A percentile compares a stretch with the other conserved stretches of the same genome.
Conservation (phyloP, 1,140 invertebrate genomes). For the Aplysia californica region DNA sequence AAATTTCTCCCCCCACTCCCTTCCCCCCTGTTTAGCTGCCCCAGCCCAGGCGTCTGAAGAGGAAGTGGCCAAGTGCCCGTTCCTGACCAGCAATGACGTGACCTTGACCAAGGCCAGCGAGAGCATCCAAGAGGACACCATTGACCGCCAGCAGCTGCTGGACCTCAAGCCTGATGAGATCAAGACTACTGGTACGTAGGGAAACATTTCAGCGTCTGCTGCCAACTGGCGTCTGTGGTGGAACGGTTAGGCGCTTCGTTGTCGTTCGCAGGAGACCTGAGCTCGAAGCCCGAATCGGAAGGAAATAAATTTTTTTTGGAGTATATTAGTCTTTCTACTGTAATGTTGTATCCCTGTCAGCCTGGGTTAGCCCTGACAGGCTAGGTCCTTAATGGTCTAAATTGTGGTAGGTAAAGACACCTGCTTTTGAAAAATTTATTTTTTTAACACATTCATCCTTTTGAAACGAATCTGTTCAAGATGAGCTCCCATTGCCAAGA, state of each 20-base stretch:
- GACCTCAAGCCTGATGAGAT: slow-evolving; percentile 28
- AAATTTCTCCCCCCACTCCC: background rate
- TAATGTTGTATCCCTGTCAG: too few relatives aligned
- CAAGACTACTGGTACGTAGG: slow-evolving; percentile 16
- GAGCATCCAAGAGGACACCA: slow-evolving; percentile 38
- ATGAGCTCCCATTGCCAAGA: too few relatives aligned
- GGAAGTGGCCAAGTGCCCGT: slow-evolving; percentile 45
- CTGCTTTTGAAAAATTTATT: too few relatives aligned
- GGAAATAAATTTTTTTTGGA: background rate
- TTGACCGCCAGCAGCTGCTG: background rate
- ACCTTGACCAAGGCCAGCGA: slow-evolving; percentile 29
- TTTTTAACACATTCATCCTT: too few relatives aligned
- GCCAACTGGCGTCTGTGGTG: background rate
- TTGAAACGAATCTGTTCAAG: too few relatives aligned
- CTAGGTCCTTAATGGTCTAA: too few relatives aligned
- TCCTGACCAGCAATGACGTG: slow-evolving; percentile 40
- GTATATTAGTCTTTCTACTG: too few relatives aligned
- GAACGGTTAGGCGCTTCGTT: background rate
- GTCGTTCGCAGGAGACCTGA: background rate
- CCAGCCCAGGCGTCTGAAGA: background rate
- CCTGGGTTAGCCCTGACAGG: too few relatives aligned
- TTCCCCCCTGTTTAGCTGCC: background rate
- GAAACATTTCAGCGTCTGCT: background rate
- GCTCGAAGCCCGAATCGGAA: background rate
- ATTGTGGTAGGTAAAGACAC: too few relatives aligned